A percentile compares a stretch with the other conserved stretches of the same genome.
Conservation (phyloP, 2,888 invertebrate genomes). For the Frankliniella fusca region DNA sequence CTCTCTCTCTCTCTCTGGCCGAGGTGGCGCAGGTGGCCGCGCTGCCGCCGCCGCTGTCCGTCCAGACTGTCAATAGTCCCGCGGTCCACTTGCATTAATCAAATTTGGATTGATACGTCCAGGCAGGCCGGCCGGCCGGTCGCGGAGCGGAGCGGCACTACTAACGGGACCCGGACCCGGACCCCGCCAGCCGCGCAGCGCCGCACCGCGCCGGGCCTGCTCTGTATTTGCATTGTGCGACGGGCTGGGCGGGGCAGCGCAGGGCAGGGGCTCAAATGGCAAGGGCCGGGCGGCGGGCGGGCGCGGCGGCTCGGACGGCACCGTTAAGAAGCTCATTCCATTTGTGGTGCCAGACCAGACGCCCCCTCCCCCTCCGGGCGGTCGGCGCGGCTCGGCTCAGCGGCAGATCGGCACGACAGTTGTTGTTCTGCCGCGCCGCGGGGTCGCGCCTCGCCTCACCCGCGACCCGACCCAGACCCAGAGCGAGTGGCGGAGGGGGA, state of each 20-base stretch:
- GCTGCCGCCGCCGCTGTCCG: neutral
- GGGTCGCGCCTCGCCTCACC: neutral
- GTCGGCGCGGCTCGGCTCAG: neutral
- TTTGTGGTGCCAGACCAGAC: neutral
- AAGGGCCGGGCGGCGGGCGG: neutral
- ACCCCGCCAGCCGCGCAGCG: neutral
- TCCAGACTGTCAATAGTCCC: neutral
- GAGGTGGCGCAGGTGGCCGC: neutral
- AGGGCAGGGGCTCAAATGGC: neutral
- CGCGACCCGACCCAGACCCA: neutral
- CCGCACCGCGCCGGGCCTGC: neutral
- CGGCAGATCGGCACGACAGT: too few relatives aligned
- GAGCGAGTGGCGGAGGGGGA: neutral
- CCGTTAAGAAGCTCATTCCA: conserved; percentile 1
- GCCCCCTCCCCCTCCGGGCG: neutral
- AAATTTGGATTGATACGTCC: conserved; percentile 1
- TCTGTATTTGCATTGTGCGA: neutral
- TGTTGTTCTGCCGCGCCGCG: neutral
- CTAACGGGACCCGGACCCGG: neutral
- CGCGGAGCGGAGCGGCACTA: neutral
- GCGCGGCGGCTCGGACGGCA: neutral
- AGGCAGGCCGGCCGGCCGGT: neutral
- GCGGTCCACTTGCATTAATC: conserved; percentile 18
- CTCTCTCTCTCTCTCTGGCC: too few relatives aligned
- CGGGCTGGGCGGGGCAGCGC: neutral